Conservation (phyloP, 2,888 invertebrate genomes). For the Protodeltote pygarga region DNA sequence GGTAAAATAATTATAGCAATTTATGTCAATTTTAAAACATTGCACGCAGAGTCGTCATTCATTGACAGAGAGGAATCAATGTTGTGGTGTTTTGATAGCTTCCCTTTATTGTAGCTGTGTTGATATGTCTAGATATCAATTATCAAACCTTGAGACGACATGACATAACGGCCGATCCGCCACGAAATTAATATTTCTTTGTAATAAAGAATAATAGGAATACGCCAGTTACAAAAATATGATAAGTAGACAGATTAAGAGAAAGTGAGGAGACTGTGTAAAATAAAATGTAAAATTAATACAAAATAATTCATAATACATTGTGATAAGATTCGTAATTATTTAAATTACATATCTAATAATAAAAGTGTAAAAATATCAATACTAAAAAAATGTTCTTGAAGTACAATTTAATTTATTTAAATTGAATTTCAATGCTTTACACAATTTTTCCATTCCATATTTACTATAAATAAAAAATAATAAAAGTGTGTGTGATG, state of each 20-base stretch:
- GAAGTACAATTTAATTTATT: slow-evolving; percentile 32
- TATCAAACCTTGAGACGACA: no score
- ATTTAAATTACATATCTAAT: slow-evolving; percentile 59
- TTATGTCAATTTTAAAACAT: no score
- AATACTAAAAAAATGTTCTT: slow-evolving; percentile 14
- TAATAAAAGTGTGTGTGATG: not conserved
- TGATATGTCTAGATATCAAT: no score
- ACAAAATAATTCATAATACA: slow-evolving; percentile 53
- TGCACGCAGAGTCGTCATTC: no score
- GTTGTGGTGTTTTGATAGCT: no score
- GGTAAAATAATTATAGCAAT: not conserved
- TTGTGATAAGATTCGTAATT: slow-evolving; percentile 64
- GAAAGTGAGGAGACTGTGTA: slow-evolving; percentile 35
- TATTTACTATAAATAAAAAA: slow-evolving; percentile 1
- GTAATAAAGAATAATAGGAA: no score
- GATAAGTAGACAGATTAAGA: slow-evolving; percentile 3
- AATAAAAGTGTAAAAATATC: slow-evolving; percentile 31
- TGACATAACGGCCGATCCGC: no score
- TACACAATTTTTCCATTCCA: slow-evolving; percentile 10
- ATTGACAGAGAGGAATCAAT: no score
- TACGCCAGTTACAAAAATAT: slow-evolving; percentile 13
- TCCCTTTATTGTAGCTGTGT: no score
- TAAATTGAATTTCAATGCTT: slow-evolving; percentile 18
- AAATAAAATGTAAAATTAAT: slow-evolving; percentile 35
- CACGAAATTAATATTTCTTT: no score